Evolutionary conservation across 2,113 vertebrate species (phyloP).

Genomic region (Syrmaticus mikado): DNA sequence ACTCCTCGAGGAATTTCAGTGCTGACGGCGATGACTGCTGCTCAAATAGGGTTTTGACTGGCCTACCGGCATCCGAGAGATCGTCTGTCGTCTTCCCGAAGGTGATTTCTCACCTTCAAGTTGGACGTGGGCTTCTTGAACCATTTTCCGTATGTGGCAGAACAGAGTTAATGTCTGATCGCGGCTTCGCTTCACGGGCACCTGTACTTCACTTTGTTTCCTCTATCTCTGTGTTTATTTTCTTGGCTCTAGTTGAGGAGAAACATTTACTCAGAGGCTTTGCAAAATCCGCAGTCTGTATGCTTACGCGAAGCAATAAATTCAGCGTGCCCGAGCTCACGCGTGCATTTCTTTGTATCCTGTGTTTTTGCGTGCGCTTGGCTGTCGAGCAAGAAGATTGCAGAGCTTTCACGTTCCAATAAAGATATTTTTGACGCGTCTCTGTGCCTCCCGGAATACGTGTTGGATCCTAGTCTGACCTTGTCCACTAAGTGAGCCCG

Average conservation of each 20-base stretch:
- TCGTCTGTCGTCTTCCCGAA: background rate
- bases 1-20: background rate
- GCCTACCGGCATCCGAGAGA: background rate
- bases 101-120: background rate
- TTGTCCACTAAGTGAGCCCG: background rate
- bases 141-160: background rate
- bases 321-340: conserved; percentile 2
- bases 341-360: background rate
- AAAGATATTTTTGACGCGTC: background rate
- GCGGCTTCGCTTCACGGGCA: background rate
- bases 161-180: background rate
- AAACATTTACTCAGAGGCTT: background rate
- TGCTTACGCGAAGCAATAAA: conserved; percentile 7
- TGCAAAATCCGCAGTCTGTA: background rate
- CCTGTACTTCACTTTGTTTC: background rate
- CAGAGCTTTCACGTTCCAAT: background rate
- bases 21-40: background rate
- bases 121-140: background rate
- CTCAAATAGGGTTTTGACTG: background rate
- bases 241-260: background rate
- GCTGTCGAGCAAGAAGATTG: background rate
- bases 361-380: background rate
- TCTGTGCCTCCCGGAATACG: background rate
- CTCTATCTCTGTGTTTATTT: background rate
- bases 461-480: background rate